A percentile compares a stretch with the other conserved stretches of the same genome.
Evolutionary conservation across 1,140 invertebrate genomes (phyloP).

Genomic region (silkworm (Bombyx mori)): ASM3026992v2 NC_085129.1:9608501-9609000

Average conservation of each 20-base stretch:
- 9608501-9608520: no score
- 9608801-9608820: slow-evolving; percentile 28
- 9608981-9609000: background rate
- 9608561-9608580: no score
- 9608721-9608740: background rate
- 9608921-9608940: background rate
- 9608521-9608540: no score
- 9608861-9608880: background rate
- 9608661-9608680: no score
- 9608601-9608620: no score
- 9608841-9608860: slow-evolving; percentile 10
- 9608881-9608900: background rate
- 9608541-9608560: no score
- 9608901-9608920: background rate
- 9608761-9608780: slow-evolving; percentile 21
- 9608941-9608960: no score
- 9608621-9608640: no score
- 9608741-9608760: slow-evolving; percentile 13
- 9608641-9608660: no score
- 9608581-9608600: no score
- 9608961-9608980: background rate
- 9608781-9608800: slow-evolving; percentile 37
- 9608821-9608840: slow-evolving; percentile 26
- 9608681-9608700: no score
- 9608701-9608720: no score